Conservation (phyloP, 2,888 invertebrate genomes). For the Epinotia brunnichana region DNA sequence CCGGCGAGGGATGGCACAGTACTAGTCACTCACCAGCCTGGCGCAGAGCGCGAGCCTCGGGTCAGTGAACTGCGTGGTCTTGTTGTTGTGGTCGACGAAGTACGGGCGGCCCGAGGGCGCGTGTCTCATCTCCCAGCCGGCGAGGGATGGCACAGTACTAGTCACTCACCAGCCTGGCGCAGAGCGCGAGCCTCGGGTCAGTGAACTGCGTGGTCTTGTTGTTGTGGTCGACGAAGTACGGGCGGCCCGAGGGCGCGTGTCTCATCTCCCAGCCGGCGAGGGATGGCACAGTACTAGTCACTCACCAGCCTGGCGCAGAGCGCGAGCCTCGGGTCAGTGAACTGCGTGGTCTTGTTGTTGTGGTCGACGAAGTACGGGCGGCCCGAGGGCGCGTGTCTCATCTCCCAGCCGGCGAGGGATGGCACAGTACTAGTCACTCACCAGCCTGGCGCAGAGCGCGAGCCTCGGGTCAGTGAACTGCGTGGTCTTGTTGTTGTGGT, state of each 20-base stretch:
- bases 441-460: slow-evolving; percentile 74
- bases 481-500: slow-evolving; percentile 97
- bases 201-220: slow-evolving; percentile 98
- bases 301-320: slow-evolving; percentile 68
- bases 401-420: slow-evolving; percentile 92
- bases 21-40: slow-evolving; percentile 58
- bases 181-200: slow-evolving; percentile 89
- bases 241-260: slow-evolving; percentile 93
- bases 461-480: slow-evolving; percentile 97
- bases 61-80: slow-evolving; percentile 98
- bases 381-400: slow-evolving; percentile 94
- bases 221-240: slow-evolving; percentile 98
- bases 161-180: slow-evolving; percentile 64
- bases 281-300: slow-evolving; percentile 19
- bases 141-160: background rate
- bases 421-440: slow-evolving; percentile 50
- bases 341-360: slow-evolving; percentile 97
- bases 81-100: slow-evolving; percentile 97
- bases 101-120: slow-evolving; percentile 95
- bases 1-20: slow-evolving; percentile 79
- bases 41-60: slow-evolving; percentile 86
- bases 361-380: slow-evolving; percentile 97
- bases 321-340: slow-evolving; percentile 93
- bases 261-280: slow-evolving; percentile 96
- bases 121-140: slow-evolving; percentile 97